phyloP scores from a whole-genome alignment of 2,888 invertebrate genomes.

The Erebia epiphron region DNA sequence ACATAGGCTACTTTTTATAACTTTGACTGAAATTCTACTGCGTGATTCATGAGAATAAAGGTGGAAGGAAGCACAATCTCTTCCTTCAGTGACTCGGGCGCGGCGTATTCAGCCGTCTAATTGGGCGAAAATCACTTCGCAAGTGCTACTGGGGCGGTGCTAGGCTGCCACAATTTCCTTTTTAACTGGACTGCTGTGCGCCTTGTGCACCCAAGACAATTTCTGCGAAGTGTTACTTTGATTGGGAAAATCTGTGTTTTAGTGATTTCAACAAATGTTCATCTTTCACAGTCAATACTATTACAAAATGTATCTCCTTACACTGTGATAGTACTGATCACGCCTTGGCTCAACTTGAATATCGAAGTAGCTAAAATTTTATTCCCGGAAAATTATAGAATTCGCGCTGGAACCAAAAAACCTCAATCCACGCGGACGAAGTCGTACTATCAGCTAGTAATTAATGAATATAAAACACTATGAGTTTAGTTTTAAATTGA shows the following conservation, averaged over 20 bases:
- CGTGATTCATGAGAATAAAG: slow-evolving; percentile 49
- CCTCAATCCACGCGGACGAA: too few relatives aligned
- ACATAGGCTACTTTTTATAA: neutral
- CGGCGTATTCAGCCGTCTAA: slow-evolving; percentile 65
- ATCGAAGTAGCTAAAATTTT: too few relatives aligned
- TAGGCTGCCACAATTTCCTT: slow-evolving; percentile 42
- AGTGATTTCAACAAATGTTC: neutral
- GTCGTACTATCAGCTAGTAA: too few relatives aligned
- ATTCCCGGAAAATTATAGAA: too few relatives aligned
- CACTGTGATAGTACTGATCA: too few relatives aligned
- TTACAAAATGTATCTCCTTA: too few relatives aligned
- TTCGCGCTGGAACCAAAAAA: too few relatives aligned
- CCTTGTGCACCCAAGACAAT: slow-evolving; percentile 7
- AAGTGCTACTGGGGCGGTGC: slow-evolving; percentile 49
- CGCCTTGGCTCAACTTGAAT: too few relatives aligned
- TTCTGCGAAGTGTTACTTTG: slow-evolving; percentile 10
- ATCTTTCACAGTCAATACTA: too few relatives aligned
- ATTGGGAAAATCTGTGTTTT: neutral
- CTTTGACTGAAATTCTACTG: slow-evolving; percentile 22
- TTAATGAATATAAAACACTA: too few relatives aligned
- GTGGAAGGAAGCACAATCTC: slow-evolving; percentile 60
- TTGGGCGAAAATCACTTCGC: slow-evolving; percentile 70
- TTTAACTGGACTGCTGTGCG: slow-evolving; percentile 24
- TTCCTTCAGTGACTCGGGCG: slow-evolving; percentile 60
- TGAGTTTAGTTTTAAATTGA: too few relatives aligned